A percentile compares a stretch with the other conserved stretches of the same genome.
These are phyloP conservation scores for Molorchus minor DNA, from an alignment of 2,888 invertebrate genomes.

Conservation along the genomic window DNA sequence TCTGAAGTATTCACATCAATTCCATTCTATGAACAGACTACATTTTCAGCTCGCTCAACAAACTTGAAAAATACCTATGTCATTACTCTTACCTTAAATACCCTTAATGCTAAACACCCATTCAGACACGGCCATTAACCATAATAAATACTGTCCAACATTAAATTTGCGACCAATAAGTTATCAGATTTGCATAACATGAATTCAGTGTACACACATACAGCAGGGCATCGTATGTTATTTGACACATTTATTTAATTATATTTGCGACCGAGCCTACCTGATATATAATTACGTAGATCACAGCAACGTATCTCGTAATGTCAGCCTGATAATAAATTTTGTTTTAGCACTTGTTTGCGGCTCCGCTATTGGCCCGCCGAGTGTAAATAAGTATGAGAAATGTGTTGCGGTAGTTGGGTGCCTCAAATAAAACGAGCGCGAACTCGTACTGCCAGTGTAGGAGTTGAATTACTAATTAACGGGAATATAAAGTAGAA, in stretches of 20 bases:
- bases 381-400: conserved; percentile 47
- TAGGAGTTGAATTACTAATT: conserved; percentile 57
- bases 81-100: background rate
- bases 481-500: conserved; percentile 58
- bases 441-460: conserved; percentile 46
- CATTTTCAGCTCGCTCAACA: background rate
- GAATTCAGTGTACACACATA: conserved; percentile 9
- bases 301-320: conserved; percentile 41
- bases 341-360: conserved; percentile 54
- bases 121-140: conserved; percentile 3
- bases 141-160: background rate
- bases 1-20: too few species aligned
- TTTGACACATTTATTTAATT: conserved; percentile 36
- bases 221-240: conserved; percentile 23
- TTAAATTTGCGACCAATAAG: conserved; percentile 7
- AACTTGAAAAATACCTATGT: background rate
- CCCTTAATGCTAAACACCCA: background rate
- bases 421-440: conserved; percentile 46
- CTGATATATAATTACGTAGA: conserved; percentile 36
- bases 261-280: conserved; percentile 38
- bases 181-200: conserved; percentile 21
- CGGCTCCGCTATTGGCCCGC: conserved; percentile 51
- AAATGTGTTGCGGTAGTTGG: conserved; percentile 50
- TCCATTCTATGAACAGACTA: too few species aligned
- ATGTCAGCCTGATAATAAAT: conserved; percentile 51